Conservation (phyloP, 2,888 invertebrate species). For the Molorchus minor region DNA sequence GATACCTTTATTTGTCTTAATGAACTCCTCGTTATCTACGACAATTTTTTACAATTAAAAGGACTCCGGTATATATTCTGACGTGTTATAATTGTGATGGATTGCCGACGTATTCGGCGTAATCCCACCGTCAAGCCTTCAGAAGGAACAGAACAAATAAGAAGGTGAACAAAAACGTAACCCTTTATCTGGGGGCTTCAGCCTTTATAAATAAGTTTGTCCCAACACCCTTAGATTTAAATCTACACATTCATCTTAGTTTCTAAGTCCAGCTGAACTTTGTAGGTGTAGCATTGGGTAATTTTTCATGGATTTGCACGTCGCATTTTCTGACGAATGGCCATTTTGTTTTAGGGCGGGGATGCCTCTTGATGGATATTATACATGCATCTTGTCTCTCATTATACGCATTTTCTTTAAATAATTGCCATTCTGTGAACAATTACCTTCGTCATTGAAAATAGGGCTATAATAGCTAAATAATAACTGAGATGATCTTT, state of each 20-base stretch:
- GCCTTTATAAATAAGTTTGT: constrained; percentile 6
- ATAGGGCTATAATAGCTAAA: too few species aligned
- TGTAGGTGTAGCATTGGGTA: neutral
- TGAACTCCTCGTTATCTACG: neutral
- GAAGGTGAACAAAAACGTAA: neutral
- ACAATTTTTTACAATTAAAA: neutral
- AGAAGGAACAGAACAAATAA: neutral
- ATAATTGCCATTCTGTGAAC: neutral
- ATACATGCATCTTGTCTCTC: neutral
- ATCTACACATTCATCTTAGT: constrained; percentile 2
- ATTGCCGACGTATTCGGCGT: neutral
- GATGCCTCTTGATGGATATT: neutral
- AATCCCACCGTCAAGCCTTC: neutral
- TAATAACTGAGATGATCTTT: too few species aligned
- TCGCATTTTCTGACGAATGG: neutral
- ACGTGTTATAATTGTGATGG: constrained; percentile 3
- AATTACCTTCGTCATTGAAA: too few species aligned
- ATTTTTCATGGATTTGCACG: neutral
- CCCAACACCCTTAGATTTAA: constrained; percentile 1
- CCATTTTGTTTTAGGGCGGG: neutral
- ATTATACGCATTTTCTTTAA: neutral
- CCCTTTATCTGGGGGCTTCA: constrained; percentile 3
- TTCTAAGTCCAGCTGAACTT: neutral
- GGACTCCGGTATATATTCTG: neutral
- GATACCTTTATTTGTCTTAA: neutral